Evolutionary conservation across 2,888 invertebrate genomes (phyloP).

Genomic region (Drosophila yooni): DNA sequence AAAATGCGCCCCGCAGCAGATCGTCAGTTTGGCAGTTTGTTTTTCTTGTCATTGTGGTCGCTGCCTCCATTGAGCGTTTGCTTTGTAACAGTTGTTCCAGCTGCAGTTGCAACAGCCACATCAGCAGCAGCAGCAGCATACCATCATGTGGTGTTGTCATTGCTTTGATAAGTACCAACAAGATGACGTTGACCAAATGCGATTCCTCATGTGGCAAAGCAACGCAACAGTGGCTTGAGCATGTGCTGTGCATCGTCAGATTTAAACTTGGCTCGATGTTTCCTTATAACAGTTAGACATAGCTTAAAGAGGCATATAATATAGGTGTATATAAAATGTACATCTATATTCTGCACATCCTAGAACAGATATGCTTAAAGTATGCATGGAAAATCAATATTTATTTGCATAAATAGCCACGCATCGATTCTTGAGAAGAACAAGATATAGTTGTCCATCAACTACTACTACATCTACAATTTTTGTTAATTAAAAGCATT

Average conservation of each 20-base stretch:
- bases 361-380: background rate
- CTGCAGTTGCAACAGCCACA: constrained; percentile 45
- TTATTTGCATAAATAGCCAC: background rate
- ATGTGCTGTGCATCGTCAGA: background rate
- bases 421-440: too few relatives aligned
- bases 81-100: constrained; percentile 47
- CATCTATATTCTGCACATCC: background rate
- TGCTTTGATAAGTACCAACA: constrained; percentile 76
- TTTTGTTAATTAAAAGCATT: background rate
- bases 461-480: too few relatives aligned
- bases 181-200: constrained; percentile 57
- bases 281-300: background rate
- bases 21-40: constrained; percentile 33
- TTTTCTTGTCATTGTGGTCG: constrained; percentile 14
- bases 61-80: constrained; percentile 21
- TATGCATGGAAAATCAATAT: background rate
- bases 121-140: constrained; percentile 1
- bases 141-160: constrained; percentile 50
- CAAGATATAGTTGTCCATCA: background rate
- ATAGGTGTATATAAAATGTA: background rate
- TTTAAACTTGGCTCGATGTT: background rate
- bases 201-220: constrained; percentile 14
- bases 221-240: background rate
- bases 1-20: constrained; percentile 50
- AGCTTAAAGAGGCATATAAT: background rate